Evolutionary conservation across 2,797 vertebrate genomes (phyloP).

Genomic region (Neopelma chrysocephalum): DNA sequence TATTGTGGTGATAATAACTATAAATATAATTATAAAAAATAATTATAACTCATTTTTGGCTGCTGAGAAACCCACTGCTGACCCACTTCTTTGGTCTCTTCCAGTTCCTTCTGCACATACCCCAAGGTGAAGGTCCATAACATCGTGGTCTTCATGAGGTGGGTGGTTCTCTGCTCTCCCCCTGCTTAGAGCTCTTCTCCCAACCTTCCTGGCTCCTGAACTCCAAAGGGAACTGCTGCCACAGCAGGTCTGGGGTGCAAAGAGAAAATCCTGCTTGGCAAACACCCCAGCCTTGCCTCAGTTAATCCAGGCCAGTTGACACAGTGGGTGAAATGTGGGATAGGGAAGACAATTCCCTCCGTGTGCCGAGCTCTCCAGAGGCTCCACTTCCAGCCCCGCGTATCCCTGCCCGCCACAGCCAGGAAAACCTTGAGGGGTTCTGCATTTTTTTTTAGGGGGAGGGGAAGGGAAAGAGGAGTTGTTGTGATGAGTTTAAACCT

Average conservation of each 20-base stretch:
- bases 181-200: background rate
- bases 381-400: accelerated
- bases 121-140: slow-evolving; percentile 89
- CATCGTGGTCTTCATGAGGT: slow-evolving; percentile 91
- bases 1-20: too few relatives aligned
- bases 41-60: background rate
- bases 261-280: background rate
- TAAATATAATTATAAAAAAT: too few relatives aligned
- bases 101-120: slow-evolving; percentile 90
- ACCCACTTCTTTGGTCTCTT: background rate
- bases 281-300: background rate
- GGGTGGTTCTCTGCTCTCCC: slow-evolving; percentile 46
- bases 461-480: background rate
- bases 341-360: background rate
- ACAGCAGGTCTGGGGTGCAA: accelerated
- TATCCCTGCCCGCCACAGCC: background rate
- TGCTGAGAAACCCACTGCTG: background rate
- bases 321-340: background rate
- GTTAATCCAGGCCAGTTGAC: background rate
- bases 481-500: accelerated
- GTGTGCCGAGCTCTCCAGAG: background rate
- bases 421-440: background rate
- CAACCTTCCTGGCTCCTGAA: background rate
- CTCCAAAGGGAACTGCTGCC: background rate
- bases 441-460: background rate